Evolutionary conservation across 2,113 vertebrate genomes (phyloP).

Genomic region (Pogonocichla stellata): DNA sequence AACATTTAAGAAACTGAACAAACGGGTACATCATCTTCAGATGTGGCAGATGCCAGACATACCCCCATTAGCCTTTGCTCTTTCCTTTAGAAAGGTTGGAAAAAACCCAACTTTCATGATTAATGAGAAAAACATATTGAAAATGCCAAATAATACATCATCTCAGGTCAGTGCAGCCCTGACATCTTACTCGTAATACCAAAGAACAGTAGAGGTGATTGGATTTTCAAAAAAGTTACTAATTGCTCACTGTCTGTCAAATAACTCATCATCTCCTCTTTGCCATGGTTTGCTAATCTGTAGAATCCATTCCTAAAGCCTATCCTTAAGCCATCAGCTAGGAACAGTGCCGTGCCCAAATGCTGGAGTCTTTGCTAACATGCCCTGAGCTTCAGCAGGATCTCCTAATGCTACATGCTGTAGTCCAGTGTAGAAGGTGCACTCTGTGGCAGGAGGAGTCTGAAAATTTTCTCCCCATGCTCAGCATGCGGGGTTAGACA

Average conservation of each 20-base stretch:
- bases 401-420: not conserved
- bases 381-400: not conserved
- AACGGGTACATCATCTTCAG: not conserved
- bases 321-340: slow-evolving; percentile 20
- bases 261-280: not conserved
- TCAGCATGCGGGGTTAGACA: not conserved
- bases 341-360: not conserved
- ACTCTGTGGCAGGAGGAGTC: not conserved
- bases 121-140: not conserved
- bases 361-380: not conserved
- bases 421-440: not conserved
- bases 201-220: not conserved
- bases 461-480: not conserved
- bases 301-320: not conserved
- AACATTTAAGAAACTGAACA: slow-evolving; percentile 29
- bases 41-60: not conserved
- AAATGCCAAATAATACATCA: not conserved
- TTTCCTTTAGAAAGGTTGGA: not conserved
- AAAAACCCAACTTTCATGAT: not conserved
- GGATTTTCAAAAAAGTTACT: not conserved
- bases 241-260: not conserved
- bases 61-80: not conserved
- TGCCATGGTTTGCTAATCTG: not conserved
- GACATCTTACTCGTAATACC: not conserved
- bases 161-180: not conserved